phyloP scores from a whole-genome alignment of 2,797 vertebrate genomes.

The Macroramphosus scolopax region DNA sequence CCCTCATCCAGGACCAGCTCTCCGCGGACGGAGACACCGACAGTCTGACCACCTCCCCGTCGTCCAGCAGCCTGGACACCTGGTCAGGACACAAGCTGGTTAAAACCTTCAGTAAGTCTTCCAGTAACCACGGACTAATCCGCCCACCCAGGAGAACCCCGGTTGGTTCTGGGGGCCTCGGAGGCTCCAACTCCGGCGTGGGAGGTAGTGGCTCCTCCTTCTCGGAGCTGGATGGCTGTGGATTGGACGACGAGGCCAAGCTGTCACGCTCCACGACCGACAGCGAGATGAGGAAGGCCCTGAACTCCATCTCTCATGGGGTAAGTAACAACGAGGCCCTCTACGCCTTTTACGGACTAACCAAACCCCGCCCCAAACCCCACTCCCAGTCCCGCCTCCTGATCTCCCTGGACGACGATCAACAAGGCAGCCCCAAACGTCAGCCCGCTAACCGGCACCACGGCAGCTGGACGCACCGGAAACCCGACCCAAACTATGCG shows the following conservation, averaged over 20 bases:
- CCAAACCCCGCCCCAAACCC: slow-evolving; percentile 84
- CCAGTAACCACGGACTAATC: slow-evolving; percentile 82
- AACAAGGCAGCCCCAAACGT: slow-evolving; percentile 75
- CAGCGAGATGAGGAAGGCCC: slow-evolving; percentile 89
- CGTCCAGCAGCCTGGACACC: slow-evolving; percentile 86
- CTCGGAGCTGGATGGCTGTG: slow-evolving; percentile 81
- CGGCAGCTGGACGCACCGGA: slow-evolving; percentile 87
- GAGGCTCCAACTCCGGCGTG: slow-evolving; percentile 71
- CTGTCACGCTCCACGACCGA: slow-evolving; percentile 89
- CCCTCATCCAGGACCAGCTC: slow-evolving; percentile 77
- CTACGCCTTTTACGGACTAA: slow-evolving; percentile 89
- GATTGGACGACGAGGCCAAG: slow-evolving; percentile 79
- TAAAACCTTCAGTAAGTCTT: slow-evolving; percentile 80
- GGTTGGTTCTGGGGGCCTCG: slow-evolving; percentile 46
- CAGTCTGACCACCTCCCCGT: slow-evolving; percentile 82
- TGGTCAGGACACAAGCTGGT: slow-evolving; percentile 87
- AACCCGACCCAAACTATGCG: slow-evolving; percentile 86
- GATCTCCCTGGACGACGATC: slow-evolving; percentile 89
- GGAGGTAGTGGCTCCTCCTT: slow-evolving; percentile 80
- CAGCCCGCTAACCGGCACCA: slow-evolving; percentile 73
- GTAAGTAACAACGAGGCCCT: slow-evolving; percentile 79
- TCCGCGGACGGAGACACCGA: slow-evolving; percentile 73
- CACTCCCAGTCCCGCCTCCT: slow-evolving; percentile 81
- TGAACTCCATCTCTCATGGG: slow-evolving; percentile 90
- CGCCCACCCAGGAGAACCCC: slow-evolving; percentile 49